A percentile compares a stretch with the other conserved stretches of the same genome.
These are phyloP conservation scores for Bellardia pandia DNA, from an alignment of 2,888 invertebrate genomes.

Conservation along the genomic window DNA sequence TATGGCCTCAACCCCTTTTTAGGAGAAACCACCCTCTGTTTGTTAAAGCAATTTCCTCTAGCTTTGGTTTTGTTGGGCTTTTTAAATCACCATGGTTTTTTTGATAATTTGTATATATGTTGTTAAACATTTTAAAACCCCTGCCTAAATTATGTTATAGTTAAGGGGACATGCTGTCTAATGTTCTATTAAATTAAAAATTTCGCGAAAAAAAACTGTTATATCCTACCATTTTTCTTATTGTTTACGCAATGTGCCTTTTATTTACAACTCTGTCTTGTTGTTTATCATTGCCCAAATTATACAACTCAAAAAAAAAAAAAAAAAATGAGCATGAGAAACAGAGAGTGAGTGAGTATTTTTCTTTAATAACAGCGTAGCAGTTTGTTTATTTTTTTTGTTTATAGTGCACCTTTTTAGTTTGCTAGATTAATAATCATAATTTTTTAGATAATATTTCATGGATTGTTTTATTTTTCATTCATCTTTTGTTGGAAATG, in stretches of 20 bases:
- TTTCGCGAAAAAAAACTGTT: no score
- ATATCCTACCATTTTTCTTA: slow-evolving; percentile 3
- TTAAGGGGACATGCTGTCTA: neutral
- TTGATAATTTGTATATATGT: neutral
- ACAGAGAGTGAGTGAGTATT: neutral
- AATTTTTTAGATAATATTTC: slow-evolving; percentile 9
- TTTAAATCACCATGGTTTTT: neutral
- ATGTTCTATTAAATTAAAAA: no score
- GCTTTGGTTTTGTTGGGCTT: slow-evolving; percentile 19
- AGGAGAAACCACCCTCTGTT: slow-evolving; percentile 27
- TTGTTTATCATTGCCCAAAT: slow-evolving; percentile 9
- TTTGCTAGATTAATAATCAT: slow-evolving; percentile 2
- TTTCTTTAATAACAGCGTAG: neutral
- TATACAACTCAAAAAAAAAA: slow-evolving; percentile 22
- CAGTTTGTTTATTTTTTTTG: neutral
- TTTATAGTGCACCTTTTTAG: neutral
- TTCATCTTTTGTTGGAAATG: neutral
- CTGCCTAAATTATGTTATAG: neutral
- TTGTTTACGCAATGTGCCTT: slow-evolving; percentile 10
- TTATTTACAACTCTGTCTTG: slow-evolving; percentile 48
- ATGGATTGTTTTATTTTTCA: neutral
- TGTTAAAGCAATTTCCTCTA: neutral
- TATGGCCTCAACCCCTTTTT: slow-evolving; percentile 26
- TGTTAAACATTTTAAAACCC: neutral
- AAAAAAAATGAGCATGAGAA: neutral